Evolutionary conservation across 2,113 vertebrate genomes (phyloP), one percentile per base, ranked within the genome.

Genomic region (Solea senegalensis): DNA sequence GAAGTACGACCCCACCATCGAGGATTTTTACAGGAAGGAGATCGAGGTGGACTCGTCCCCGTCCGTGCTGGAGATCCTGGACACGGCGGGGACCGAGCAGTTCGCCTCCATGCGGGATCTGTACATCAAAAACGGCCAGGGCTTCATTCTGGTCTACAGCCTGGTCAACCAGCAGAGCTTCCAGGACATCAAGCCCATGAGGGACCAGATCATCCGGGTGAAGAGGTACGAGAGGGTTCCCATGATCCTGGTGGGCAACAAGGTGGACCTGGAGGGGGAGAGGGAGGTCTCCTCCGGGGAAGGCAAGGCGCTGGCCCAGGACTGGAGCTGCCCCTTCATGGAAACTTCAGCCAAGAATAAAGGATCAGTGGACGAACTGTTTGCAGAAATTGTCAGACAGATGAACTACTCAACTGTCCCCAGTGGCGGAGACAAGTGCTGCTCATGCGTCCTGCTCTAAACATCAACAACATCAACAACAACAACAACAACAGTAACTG

Each of bases 341-440:
- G 96, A 98, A 83, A 98, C 96, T 49, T 98, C 96, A 66, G 96
- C 96, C 94, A 98, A 98, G 93, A 96, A 97, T 90, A 98, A 98
- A 94, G 94, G 93, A 58, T 97, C 96, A 0, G 96, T 98, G 81
- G 96, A 98, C 68, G 96, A 98, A 91, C 94, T 98, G 55, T 97
- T 98, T 76, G 96, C 96, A 5, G 96, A 98, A 84, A 98, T 98
- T 67, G 96, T 98, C 77, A 72, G 96, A 90, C 96, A 98, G 94
- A 98, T 98, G 96, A 98, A 97, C 95, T 97, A 97, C 69, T 94
- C 96, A n/a, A 90, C 94, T 50, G 95, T 96, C 85, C 96, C 96
- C 86, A 95, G 94, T 68, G 94, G 94, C 55, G 94, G 95, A 40
- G 92, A 94, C 82, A 95, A 95, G 85, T 97, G 96, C 89, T 98